These are phyloP conservation scores for Otolemur crassicaudatus DNA, from an alignment of 2,797 vertebrate species.

Conservation along the genomic window DNA sequence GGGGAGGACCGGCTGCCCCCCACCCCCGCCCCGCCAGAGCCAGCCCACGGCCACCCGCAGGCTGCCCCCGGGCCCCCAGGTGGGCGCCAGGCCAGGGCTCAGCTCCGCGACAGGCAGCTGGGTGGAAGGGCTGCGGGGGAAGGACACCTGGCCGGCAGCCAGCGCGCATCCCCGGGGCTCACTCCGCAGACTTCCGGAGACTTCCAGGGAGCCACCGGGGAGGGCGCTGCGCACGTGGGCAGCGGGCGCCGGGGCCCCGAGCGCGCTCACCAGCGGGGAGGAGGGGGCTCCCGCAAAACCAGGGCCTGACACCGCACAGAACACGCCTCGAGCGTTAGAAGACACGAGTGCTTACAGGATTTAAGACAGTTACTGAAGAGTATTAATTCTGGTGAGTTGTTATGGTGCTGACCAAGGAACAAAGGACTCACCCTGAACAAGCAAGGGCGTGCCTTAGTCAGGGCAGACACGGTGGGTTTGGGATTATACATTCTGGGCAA, in stretches of 20 bases:
- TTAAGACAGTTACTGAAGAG: background rate
- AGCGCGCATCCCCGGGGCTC: background rate
- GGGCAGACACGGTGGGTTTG: background rate
- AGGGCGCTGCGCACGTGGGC: background rate
- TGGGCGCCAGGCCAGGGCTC: background rate
- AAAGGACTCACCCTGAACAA: background rate
- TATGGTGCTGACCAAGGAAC: background rate
- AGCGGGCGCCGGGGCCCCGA: background rate
- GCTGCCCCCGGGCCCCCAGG: background rate
- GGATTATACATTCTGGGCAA: background rate
- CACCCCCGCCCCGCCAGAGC: too few relatives aligned
- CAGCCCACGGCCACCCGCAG: background rate
- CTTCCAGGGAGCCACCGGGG: background rate
- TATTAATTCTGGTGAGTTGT: background rate
- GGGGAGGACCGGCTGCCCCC: fast-evolving
- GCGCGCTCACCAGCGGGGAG: fast-evolving
- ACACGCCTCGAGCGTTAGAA: background rate
- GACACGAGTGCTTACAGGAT: too few relatives aligned
- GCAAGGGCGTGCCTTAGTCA: background rate
- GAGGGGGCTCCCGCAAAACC: background rate
- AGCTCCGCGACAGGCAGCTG: background rate
- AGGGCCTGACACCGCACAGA: background rate
- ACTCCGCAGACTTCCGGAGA: background rate
- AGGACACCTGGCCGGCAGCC: background rate
- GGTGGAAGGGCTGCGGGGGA: background rate